Evolutionary conservation across 2,113 vertebrate species (phyloP).

Genomic region (Ailuropoda melanoleuca): DNA sequence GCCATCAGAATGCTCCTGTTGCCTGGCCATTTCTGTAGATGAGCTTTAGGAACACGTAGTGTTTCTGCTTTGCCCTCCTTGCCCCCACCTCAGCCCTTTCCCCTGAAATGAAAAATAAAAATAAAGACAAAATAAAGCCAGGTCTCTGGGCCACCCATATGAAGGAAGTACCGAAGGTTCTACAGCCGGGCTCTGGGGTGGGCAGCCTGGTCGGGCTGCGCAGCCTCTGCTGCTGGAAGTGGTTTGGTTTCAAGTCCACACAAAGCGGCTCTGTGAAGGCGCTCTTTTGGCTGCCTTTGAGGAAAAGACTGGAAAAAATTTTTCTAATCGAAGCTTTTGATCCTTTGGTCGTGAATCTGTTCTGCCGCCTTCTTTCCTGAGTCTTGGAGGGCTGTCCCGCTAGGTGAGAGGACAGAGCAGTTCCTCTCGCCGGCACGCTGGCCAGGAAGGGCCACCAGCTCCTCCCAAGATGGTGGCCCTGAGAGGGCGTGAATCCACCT

Average conservation of each 20-base stretch:
- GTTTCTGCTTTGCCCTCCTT: neutral
- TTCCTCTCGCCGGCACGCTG: neutral
- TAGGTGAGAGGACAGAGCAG: neutral
- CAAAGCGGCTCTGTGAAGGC: neutral
- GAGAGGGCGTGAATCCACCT: rapidly evolving
- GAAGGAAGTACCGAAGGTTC: neutral
- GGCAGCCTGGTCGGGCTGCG: neutral
- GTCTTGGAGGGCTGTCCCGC: neutral
- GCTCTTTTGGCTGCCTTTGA: neutral
- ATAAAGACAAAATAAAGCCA: neutral
- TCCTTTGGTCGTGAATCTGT: neutral
- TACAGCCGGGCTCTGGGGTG: neutral
- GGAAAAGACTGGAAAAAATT: neutral
- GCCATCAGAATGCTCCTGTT: neutral
- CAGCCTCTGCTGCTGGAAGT: neutral
- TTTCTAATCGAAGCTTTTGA: constrained; percentile 20
- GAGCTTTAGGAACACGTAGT: neutral
- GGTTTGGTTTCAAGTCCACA: neutral
- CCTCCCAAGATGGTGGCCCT: neutral
- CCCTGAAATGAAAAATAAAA: neutral
- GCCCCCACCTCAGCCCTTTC: neutral
- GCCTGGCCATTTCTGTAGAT: neutral
- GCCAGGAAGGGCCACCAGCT: neutral
- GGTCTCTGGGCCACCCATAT: neutral
- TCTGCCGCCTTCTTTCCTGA: constrained; percentile 8